A percentile compares a stretch with the other conserved stretches of the same genome.
phyloP scores from a whole-genome alignment of 2,113 vertebrate genomes.

The Pelecanus crispus region DNA sequence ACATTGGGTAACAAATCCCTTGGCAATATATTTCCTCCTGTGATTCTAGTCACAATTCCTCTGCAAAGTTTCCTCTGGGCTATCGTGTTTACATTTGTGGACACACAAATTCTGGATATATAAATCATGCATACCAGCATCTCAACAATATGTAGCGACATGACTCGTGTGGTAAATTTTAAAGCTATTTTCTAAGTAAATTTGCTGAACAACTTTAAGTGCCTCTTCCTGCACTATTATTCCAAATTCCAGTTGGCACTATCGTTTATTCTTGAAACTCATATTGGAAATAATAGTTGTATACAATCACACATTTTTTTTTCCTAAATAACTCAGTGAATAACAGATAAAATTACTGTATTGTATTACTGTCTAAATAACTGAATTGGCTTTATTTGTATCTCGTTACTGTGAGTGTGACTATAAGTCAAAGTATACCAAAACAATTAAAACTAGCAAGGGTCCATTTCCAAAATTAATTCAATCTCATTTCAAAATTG shows the following conservation, averaged over 20 bases:
- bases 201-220: background rate
- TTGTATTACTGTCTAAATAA: background rate
- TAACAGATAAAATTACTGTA: background rate
- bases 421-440: background rate
- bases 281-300: background rate
- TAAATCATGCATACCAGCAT: background rate
- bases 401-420: background rate
- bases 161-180: background rate
- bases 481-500: background rate
- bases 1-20: background rate
- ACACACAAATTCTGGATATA: background rate
- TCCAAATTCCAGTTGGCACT: background rate
- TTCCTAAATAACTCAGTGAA: background rate
- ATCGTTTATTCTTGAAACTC: background rate
- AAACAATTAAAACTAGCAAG: background rate
- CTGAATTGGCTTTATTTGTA: background rate
- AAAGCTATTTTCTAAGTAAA: background rate
- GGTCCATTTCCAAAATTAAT: background rate
- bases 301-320: background rate
- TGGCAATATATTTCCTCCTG: background rate
- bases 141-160: background rate
- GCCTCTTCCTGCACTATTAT: background rate
- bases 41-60: background rate
- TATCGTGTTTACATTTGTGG: background rate
- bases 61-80: background rate